phyloP scores from a whole-genome alignment of 2,113 vertebrate genomes.

The Azemiops feae region DNA sequence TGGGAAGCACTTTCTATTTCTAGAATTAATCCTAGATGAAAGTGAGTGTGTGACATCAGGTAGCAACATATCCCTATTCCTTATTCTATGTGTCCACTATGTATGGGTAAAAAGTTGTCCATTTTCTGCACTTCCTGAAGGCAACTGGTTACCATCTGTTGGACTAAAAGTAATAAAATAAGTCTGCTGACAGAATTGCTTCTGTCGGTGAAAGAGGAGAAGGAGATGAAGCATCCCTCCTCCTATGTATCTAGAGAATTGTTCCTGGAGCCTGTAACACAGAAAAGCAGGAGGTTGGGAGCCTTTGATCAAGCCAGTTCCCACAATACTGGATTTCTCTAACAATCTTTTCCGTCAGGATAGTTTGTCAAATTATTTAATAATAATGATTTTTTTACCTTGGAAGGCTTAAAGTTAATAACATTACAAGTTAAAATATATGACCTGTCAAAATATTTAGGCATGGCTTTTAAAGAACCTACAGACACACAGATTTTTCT shows the following conservation, averaged over 20 bases:
- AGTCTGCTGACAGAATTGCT: not conserved
- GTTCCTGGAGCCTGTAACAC: not conserved
- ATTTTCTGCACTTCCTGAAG: not conserved
- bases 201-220: not conserved
- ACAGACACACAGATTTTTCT: not conserved
- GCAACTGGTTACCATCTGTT: not conserved
- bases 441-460: not conserved
- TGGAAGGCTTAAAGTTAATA: not conserved
- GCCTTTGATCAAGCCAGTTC: not conserved
- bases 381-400: not conserved
- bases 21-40: not conserved
- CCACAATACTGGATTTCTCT: not conserved
- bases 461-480: not conserved
- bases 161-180: not conserved
- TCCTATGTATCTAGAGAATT: not conserved
- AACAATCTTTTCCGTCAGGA: not conserved
- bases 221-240: not conserved
- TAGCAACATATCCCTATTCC: not conserved
- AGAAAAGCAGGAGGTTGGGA: not conserved
- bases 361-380: not conserved
- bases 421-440: not conserved
- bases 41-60: not conserved
- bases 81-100: not conserved
- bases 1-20: not conserved
- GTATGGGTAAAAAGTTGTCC: not conserved